Conservation (phyloP, 2,113 vertebrate genomes). For the Leptodactylus fuscus region DNA sequence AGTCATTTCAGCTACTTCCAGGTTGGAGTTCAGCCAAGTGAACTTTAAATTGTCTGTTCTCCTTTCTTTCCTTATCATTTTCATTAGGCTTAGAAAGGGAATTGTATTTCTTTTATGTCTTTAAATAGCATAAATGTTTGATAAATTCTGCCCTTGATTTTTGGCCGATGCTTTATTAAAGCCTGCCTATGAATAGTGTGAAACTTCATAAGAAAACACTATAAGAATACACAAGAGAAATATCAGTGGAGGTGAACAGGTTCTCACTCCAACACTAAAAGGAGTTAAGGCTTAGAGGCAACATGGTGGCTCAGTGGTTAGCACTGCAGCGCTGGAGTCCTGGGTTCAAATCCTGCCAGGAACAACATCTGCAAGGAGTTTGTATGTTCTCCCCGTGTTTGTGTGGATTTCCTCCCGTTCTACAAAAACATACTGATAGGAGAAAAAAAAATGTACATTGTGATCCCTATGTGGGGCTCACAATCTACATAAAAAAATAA, state of each 20-base stretch:
- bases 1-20: slow-evolving; percentile 43
- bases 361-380: too few species aligned
- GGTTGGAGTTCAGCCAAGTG: slow-evolving; percentile 33
- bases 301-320: too few species aligned
- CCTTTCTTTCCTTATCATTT: slow-evolving; percentile 50
- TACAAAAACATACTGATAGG: too few species aligned
- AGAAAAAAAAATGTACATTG: too few species aligned
- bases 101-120: slow-evolving; percentile 39
- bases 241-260: background rate
- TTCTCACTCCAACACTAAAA: background rate
- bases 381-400: too few species aligned
- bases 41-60: slow-evolving; percentile 52
- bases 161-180: background rate
- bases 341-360: too few species aligned
- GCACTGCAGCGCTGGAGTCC: too few species aligned
- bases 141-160: slow-evolving; percentile 39
- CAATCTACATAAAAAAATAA: too few species aligned
- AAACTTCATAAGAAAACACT: background rate
- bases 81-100: slow-evolving; percentile 37
- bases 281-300: background rate
- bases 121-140: slow-evolving; percentile 20
- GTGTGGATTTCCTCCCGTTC: too few species aligned
- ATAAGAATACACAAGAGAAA: background rate
- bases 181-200: background rate
- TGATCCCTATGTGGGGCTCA: too few species aligned